Conservation (phyloP, 2,888 invertebrate genomes). For the Eudemis profundana region DNA sequence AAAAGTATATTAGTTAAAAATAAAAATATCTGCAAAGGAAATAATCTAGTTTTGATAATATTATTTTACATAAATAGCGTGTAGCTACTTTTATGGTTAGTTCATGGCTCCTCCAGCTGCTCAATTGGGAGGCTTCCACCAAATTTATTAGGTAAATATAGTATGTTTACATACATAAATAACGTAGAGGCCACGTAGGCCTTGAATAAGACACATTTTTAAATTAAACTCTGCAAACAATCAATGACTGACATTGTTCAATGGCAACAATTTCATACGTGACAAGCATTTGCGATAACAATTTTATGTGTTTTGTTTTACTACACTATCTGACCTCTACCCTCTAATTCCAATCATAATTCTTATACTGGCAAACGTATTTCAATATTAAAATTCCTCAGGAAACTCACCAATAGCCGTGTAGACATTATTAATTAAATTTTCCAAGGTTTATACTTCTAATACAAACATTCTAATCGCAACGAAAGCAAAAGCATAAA, state of each 20-base stretch:
- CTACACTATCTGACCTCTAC: conserved; percentile 14
- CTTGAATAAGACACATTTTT: conserved; percentile 10
- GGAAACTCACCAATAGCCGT: conserved; percentile 18
- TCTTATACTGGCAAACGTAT: not conserved
- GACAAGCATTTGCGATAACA: conserved; percentile 12
- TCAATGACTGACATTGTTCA: conserved; percentile 14
- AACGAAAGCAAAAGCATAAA: not conserved
- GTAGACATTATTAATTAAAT: not conserved
- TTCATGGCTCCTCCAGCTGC: too few relatives aligned
- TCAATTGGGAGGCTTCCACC: too few relatives aligned
- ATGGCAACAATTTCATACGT: not conserved
- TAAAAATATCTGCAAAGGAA: conserved; percentile 53
- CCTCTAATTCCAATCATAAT: conserved; percentile 4
- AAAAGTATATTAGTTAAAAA: conserved; percentile 48
- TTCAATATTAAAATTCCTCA: not conserved
- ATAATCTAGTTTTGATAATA: conserved; percentile 10
- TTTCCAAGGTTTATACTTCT: not conserved
- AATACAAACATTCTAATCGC: not conserved
- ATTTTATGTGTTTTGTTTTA: conserved; percentile 21
- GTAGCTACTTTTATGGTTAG: not conserved
- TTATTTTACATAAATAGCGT: not conserved
- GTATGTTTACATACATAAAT: conserved; percentile 12
- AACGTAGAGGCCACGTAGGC: not conserved
- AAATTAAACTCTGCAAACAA: conserved; percentile 6
- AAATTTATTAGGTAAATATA: too few relatives aligned